These are phyloP conservation scores for Ostrea edulis DNA, from an alignment of 1,140 invertebrate species.

Conservation along the genomic window DNA sequence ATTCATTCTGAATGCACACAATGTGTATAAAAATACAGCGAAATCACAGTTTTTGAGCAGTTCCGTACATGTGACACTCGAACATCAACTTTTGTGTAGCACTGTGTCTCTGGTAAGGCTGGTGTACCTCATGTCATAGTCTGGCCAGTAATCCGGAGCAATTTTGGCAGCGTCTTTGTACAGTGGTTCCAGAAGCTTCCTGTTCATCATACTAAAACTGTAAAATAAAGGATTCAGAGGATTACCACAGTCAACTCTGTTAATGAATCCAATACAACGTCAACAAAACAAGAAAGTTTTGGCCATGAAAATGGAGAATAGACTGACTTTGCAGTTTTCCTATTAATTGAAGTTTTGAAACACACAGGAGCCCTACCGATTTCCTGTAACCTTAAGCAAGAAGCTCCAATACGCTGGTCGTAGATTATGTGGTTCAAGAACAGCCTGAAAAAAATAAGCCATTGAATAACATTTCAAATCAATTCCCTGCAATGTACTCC, in stretches of 20 bases:
- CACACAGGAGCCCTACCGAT: constrained; percentile 81
- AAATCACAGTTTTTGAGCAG: not conserved
- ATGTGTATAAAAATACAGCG: too few relatives aligned
- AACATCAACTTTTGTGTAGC: constrained; percentile 24
- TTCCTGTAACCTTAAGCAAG: constrained; percentile 87
- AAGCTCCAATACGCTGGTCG: constrained; percentile 92
- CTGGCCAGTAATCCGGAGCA: constrained; percentile 74
- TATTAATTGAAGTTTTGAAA: too few relatives aligned
- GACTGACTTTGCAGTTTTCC: too few relatives aligned
- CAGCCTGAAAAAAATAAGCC: constrained; percentile 79
- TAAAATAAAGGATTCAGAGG: constrained; percentile 27
- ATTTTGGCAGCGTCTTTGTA: constrained; percentile 71
- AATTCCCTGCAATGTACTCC: too few relatives aligned
- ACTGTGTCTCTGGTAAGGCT: constrained; percentile 48
- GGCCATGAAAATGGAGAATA: too few relatives aligned
- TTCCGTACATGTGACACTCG: not conserved
- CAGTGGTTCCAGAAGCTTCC: constrained; percentile 71
- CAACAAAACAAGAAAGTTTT: too few relatives aligned
- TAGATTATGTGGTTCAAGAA: constrained; percentile 88
- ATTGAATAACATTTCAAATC: not conserved
- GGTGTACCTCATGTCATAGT: constrained; percentile 71
- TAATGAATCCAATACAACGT: too few relatives aligned
- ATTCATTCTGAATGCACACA: too few relatives aligned
- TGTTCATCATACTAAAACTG: constrained; percentile 76
- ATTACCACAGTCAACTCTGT: too few relatives aligned